A percentile compares a stretch with the other conserved stretches of the same genome.
These are phyloP conservation scores for Chaetodon trifascialis DNA, from an alignment of 2,113 vertebrate species.

Conservation along the genomic window DNA sequence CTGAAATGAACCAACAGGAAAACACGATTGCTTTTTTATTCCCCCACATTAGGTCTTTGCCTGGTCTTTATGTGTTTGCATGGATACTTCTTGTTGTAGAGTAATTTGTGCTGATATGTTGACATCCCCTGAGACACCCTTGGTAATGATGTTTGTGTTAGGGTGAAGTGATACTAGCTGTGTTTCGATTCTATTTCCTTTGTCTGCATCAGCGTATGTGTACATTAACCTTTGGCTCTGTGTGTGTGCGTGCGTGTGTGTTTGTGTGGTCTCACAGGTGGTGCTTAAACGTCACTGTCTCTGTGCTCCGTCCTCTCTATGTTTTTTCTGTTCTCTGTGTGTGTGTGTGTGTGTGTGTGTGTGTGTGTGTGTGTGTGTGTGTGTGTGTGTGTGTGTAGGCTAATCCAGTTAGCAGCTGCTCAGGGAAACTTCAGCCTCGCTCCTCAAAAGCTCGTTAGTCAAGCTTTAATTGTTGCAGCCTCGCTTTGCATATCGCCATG, in stretches of 20 bases:
- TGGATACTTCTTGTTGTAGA: constrained; percentile 1
- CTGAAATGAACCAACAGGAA: background rate
- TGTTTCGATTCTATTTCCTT: constrained; percentile 13
- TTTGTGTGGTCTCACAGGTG: constrained; percentile 61
- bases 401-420: constrained; percentile 86
- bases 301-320: constrained; percentile 13
- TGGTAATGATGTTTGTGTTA: constrained; percentile 12
- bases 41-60: background rate
- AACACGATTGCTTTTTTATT: background rate
- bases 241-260: constrained; percentile 24
- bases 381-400: constrained; percentile 59
- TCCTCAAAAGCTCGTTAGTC: constrained; percentile 87
- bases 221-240: constrained; percentile 39
- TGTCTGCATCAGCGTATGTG: constrained; percentile 29
- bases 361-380: constrained; percentile 41
- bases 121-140: background rate
- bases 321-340: constrained; percentile 16
- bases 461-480: constrained; percentile 86
- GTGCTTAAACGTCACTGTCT: constrained; percentile 43
- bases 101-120: constrained; percentile 1
- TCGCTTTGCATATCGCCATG: constrained; percentile 83
- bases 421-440: constrained; percentile 82
- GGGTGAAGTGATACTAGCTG: constrained; percentile 19
- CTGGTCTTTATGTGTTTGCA: background rate
- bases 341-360: constrained; percentile 51